Conservation (phyloP, 2,888 invertebrate genomes). For the Tholera decimalis region DNA sequence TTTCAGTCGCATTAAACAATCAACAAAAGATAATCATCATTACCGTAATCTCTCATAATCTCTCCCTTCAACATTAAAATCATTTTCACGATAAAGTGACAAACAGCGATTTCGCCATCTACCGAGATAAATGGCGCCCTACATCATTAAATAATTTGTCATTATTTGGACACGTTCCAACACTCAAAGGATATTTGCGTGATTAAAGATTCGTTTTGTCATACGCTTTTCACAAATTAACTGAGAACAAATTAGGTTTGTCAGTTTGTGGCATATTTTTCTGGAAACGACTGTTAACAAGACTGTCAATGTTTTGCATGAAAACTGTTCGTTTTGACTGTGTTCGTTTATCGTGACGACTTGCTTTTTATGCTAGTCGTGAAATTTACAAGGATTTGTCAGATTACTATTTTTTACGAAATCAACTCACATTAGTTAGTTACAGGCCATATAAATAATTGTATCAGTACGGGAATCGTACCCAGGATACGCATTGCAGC, state of each 20-base stretch:
- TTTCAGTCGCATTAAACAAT: not conserved
- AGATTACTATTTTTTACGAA: too few species aligned
- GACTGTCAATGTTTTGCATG: slow-evolving; percentile 6
- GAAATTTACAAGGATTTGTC: too few species aligned
- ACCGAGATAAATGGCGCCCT: slow-evolving; percentile 37
- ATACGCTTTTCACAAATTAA: slow-evolving; percentile 26
- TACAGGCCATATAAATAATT: too few species aligned
- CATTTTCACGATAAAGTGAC: slow-evolving; percentile 22
- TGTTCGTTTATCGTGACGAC: too few species aligned
- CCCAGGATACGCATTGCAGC: too few species aligned
- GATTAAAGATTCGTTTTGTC: slow-evolving; percentile 31
- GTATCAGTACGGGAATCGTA: too few species aligned
- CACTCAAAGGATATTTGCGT: slow-evolving; percentile 37
- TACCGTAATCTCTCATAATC: slow-evolving; percentile 7
- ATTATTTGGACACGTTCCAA: slow-evolving; percentile 63
- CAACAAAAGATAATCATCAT: not conserved
- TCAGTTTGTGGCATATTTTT: not conserved
- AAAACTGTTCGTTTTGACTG: not conserved
- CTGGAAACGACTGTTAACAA: slow-evolving; percentile 23
- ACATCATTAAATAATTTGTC: slow-evolving; percentile 49
- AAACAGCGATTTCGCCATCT: slow-evolving; percentile 34
- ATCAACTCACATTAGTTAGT: too few species aligned
- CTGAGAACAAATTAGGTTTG: slow-evolving; percentile 33
- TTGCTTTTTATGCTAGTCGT: too few species aligned
- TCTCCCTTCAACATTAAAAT: not conserved